Evolutionary conservation across 2,113 vertebrate genomes (phyloP).

Genomic region (Melospiza georgiana): DNA sequence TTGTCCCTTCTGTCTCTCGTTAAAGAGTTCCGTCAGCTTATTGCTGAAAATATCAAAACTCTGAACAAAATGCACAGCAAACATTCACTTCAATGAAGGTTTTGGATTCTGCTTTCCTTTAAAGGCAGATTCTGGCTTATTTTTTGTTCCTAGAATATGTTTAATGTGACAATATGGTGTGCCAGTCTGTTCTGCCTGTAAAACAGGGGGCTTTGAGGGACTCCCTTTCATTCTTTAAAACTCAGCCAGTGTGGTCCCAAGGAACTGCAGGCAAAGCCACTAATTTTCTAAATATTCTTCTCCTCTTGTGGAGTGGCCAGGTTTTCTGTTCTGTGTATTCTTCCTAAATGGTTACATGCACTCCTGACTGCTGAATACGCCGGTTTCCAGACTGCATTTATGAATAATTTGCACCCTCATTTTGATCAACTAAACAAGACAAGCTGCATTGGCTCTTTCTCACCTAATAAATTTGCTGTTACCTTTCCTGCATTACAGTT

Average conservation of each 20-base stretch:
- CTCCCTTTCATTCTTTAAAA: slow-evolving; percentile 12
- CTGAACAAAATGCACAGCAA: slow-evolving; percentile 46
- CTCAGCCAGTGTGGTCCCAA: neutral
- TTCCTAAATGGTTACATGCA: neutral
- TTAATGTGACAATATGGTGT: slow-evolving; percentile 47
- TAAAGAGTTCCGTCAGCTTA: slow-evolving; percentile 27
- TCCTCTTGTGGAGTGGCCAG: neutral
- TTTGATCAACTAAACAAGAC: neutral
- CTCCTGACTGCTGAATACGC: neutral
- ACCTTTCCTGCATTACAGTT: neutral
- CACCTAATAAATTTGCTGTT: neutral
- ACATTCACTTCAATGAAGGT: slow-evolving; percentile 26
- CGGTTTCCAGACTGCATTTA: neutral
- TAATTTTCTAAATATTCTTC: neutral
- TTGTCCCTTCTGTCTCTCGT: slow-evolving; percentile 3
- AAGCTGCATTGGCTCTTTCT: neutral
- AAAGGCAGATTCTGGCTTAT: slow-evolving; percentile 20
- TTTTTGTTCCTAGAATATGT: slow-evolving; percentile 28
- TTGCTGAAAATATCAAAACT: slow-evolving; percentile 59
- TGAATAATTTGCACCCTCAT: neutral
- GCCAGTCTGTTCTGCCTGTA: slow-evolving; percentile 38
- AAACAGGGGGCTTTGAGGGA: neutral
- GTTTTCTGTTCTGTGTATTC: neutral
- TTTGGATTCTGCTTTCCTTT: slow-evolving; percentile 1
- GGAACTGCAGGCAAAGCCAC: neutral